A percentile compares a stretch with the other conserved stretches of the same genome.
Conservation (phyloP, 2,888 invertebrate genomes). For the Pharmacophagus antenor region DNA sequence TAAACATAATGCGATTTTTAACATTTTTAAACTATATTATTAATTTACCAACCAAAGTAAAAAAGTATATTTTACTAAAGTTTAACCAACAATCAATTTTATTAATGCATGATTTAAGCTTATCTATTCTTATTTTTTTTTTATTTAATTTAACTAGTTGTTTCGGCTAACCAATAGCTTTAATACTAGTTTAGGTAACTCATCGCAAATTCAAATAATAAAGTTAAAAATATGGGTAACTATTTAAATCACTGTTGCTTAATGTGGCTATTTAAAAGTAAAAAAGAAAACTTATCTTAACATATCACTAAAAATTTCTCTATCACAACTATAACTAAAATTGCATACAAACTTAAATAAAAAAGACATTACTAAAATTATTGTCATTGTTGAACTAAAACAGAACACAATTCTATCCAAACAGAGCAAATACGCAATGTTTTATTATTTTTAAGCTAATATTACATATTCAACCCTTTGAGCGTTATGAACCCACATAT, state of each 20-base stretch:
- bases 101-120: no score
- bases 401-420: neutral
- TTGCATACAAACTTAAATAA: neutral
- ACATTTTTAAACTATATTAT: neutral
- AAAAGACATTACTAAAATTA: neutral
- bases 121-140: no score
- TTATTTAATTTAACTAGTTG: no score
- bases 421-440: neutral
- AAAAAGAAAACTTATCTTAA: slow-evolving; percentile 4
- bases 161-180: neutral
- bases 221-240: slow-evolving; percentile 15
- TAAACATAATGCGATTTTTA: neutral
- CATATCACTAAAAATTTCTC: slow-evolving; percentile 6
- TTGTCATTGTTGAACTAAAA: neutral
- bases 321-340: neutral
- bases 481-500: no score
- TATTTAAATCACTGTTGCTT: slow-evolving; percentile 35
- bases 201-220: slow-evolving; percentile 17
- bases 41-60: neutral
- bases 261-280: slow-evolving; percentile 32
- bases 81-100: no score
- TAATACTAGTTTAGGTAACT: neutral
- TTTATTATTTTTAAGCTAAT: neutral
- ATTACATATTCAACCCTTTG: no score
- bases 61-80: no score